Evolutionary conservation across 2,797 vertebrate species (phyloP).

Genomic region (Chelonia mydas): DNA sequence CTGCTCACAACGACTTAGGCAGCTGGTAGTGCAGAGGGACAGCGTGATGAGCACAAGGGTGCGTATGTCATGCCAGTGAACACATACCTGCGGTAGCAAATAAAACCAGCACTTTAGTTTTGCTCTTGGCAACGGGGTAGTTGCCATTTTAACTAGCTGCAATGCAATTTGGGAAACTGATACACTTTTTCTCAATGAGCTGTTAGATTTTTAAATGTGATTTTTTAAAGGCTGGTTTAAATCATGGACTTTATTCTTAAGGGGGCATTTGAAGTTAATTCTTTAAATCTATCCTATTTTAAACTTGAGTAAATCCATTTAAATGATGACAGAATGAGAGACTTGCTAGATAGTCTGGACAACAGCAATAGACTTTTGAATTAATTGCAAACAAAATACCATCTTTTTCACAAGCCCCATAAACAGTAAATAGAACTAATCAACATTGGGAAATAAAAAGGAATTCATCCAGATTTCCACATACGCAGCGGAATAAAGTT

Average conservation of each 20-base stretch:
- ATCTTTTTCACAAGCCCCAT: neutral
- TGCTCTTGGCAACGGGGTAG: neutral
- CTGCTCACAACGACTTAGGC: neutral
- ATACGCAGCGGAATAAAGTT: neutral
- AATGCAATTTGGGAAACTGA: neutral
- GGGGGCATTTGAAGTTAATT: neutral
- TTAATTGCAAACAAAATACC: neutral
- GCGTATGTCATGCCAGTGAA: neutral
- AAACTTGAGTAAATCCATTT: neutral
- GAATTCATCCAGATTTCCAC: conserved; percentile 31
- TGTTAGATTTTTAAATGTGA: neutral
- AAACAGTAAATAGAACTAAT: neutral
- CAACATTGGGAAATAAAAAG: neutral
- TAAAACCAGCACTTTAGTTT: neutral
- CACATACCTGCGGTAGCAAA: neutral
- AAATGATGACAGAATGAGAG: neutral
- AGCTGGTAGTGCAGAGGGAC: neutral
- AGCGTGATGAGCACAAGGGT: neutral
- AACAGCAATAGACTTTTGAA: neutral
- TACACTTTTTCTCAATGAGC: neutral
- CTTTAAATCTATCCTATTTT: neutral
- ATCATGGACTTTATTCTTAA: neutral
- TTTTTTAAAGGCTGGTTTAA: neutral
- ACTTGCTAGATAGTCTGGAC: neutral
- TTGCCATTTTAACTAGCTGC: neutral